These are phyloP conservation scores for Alexandromys fortis DNA, from an alignment of 2,113 vertebrate genomes.

Conservation along the genomic window DNA sequence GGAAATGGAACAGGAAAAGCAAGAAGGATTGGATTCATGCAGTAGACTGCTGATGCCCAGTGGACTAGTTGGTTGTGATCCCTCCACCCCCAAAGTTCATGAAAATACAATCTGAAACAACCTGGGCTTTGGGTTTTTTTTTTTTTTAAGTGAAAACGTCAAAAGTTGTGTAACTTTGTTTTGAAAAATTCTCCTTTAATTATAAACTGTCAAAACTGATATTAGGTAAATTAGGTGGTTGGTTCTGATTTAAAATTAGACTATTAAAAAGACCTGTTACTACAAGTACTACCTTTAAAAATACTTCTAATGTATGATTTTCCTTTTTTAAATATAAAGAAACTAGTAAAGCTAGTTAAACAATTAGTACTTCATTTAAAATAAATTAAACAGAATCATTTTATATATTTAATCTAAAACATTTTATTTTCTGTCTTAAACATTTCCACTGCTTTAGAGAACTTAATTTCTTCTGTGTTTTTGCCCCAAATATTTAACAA, in stretches of 20 bases:
- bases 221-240: slow-evolving; percentile 67
- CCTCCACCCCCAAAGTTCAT: neutral
- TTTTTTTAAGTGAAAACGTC: neutral
- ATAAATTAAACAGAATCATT: slow-evolving; percentile 51
- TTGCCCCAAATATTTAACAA: neutral
- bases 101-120: neutral
- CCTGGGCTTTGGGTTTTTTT: neutral
- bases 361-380: slow-evolving; percentile 38
- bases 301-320: neutral
- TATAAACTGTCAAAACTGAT: slow-evolving; percentile 25
- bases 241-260: slow-evolving; percentile 54
- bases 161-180: neutral
- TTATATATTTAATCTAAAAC: slow-evolving; percentile 38
- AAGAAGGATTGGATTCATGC: neutral
- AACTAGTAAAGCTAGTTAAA: slow-evolving; percentile 56
- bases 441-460: slow-evolving; percentile 23
- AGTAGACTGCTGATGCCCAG: neutral
- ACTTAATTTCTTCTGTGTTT: slow-evolving; percentile 43
- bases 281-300: slow-evolving; percentile 26
- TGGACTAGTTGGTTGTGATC: neutral
- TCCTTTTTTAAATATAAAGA: slow-evolving; percentile 38
- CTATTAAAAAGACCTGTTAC: slow-evolving; percentile 53
- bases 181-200: slow-evolving; percentile 12
- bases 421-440: slow-evolving; percentile 49
- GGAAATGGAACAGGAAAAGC: slow-evolving; percentile 28